Evolutionary conservation across 2,113 vertebrate genomes (phyloP).

Genomic region (Gavia stellata): DNA sequence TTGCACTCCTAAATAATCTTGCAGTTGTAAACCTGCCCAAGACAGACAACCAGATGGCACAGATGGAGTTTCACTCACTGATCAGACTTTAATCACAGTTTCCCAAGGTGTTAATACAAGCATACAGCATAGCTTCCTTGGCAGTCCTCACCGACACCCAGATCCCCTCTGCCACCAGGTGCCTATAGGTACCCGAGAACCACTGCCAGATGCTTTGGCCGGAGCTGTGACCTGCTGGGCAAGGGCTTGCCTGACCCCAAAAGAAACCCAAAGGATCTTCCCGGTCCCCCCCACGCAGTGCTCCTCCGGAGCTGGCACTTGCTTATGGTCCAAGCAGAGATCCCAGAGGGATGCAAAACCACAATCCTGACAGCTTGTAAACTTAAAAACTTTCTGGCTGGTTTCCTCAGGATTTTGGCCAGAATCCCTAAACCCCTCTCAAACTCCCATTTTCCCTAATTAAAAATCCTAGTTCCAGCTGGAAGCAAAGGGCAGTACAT

Average conservation of each 20-base stretch:
- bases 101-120: not conserved
- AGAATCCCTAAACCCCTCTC: not conserved
- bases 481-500: not conserved
- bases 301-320: not conserved
- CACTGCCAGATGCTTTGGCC: not conserved
- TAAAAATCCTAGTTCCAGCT: not conserved
- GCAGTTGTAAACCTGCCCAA: not conserved
- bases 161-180: constrained; percentile 29
- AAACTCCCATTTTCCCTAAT: not conserved
- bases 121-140: not conserved
- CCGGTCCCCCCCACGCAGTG: fast-evolving
- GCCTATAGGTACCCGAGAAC: constrained; percentile 40
- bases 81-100: constrained; percentile 7
- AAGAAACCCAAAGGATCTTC: not conserved
- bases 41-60: constrained; percentile 27
- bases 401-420: not conserved
- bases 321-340: not conserved
- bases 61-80: not conserved
- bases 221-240: not conserved
- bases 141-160: not conserved
- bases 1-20: not conserved
- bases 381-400: not conserved
- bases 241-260: not conserved
- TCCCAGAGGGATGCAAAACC: not conserved
- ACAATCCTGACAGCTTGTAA: not conserved